Evolutionary conservation across 2,888 invertebrate species (phyloP).

Genomic region (Phalangium opilio): DNA sequence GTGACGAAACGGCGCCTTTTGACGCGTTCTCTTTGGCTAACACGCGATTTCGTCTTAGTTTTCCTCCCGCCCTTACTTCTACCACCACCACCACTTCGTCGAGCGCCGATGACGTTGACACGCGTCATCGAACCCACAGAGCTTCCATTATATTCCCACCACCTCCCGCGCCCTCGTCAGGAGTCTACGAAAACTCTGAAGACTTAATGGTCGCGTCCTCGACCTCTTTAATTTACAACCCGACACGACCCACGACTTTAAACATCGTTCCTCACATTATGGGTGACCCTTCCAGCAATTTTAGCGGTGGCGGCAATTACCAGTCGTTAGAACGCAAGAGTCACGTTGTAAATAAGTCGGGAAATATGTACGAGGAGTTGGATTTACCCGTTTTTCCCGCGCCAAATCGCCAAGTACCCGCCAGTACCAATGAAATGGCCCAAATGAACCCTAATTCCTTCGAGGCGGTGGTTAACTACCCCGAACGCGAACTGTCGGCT

Average conservation of each 20-base stretch:
- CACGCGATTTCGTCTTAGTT: too few relatives aligned
- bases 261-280: slow-evolving; percentile 1
- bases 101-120: too few relatives aligned
- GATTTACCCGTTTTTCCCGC: background rate
- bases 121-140: too few relatives aligned
- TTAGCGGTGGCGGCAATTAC: background rate
- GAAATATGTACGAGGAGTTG: slow-evolving; percentile 1
- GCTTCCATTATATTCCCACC: too few relatives aligned
- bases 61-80: too few relatives aligned
- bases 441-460: background rate
- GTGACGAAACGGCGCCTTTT: background rate
- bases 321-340: background rate
- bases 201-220: too few relatives aligned
- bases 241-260: slow-evolving; percentile 1
- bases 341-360: background rate
- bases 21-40: too few relatives aligned
- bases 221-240: too few relatives aligned
- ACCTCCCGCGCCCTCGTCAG: too few relatives aligned
- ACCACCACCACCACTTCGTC: too few relatives aligned
- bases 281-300: background rate
- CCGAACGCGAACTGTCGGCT: too few relatives aligned
- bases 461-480: background rate
- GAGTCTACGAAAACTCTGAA: too few relatives aligned
- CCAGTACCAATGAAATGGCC: background rate
- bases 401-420: background rate